Evolutionary conservation across 2,888 invertebrate genomes (phyloP).

Genomic region (Lithophane ornitopus): DNA sequence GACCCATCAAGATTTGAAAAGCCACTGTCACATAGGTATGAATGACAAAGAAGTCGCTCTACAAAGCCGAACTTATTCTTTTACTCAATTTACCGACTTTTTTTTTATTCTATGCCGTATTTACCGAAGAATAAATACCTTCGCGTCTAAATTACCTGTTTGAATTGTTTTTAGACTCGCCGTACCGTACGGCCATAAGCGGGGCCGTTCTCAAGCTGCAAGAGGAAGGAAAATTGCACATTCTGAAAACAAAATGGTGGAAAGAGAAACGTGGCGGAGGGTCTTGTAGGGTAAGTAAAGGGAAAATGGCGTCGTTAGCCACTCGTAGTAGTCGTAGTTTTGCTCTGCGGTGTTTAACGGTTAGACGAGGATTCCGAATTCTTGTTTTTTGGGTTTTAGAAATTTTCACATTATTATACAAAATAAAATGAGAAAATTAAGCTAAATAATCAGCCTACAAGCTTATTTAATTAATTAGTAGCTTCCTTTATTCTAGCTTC

Average conservation of each 20-base stretch:
- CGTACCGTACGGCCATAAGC: conserved; percentile 97
- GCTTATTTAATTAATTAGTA: conserved; percentile 37
- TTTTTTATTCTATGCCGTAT: no score
- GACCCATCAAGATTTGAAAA: neutral
- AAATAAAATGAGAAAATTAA: neutral
- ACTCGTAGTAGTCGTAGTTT: conserved; percentile 27
- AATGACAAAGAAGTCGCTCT: neutral
- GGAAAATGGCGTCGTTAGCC: conserved; percentile 62
- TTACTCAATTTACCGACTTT: no score
- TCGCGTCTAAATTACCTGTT: conserved; percentile 34
- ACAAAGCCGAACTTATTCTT: neutral
- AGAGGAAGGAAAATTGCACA: conserved; percentile 98
- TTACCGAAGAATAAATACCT: conserved; percentile 17
- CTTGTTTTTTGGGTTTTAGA: conserved; percentile 3
- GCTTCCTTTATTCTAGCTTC: conserved; percentile 18
- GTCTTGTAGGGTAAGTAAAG: conserved; percentile 93
- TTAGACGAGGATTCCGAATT: conserved; percentile 20
- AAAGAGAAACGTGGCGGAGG: conserved; percentile 97
- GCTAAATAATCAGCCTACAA: neutral
- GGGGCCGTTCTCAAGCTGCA: conserved; percentile 98
- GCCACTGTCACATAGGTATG: neutral
- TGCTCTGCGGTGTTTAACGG: conserved; percentile 32
- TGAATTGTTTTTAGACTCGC: conserved; percentile 93
- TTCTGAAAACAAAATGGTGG: conserved; percentile 99
- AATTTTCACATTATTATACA: neutral